A percentile compares a stretch with the other conserved stretches of the same genome.
phyloP scores from a whole-genome alignment of 2,113 vertebrate species.

The Oreotrochilus melanogaster region DNA sequence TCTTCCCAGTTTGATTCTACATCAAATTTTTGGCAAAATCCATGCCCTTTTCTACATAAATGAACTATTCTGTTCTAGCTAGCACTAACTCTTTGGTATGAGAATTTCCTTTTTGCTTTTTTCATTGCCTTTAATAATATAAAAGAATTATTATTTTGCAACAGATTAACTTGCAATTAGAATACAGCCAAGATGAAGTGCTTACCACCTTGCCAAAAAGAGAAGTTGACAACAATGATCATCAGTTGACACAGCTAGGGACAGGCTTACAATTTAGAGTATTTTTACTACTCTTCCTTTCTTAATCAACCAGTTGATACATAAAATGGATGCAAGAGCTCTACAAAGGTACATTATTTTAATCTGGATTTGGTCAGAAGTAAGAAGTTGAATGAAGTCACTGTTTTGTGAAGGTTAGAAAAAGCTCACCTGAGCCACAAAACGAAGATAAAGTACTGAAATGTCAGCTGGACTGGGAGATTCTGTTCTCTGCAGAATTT shows the following conservation, averaged over 20 bases:
- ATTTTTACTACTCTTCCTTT: neutral
- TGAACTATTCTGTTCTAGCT: neutral
- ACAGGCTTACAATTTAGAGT: neutral
- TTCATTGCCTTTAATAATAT: neutral
- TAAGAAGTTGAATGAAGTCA: neutral
- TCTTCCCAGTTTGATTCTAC: neutral
- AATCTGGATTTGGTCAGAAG: neutral
- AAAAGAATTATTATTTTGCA: neutral
- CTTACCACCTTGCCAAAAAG: neutral
- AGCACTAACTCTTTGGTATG: neutral
- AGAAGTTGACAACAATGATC: neutral
- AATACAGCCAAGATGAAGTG: neutral
- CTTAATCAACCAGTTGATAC: neutral
- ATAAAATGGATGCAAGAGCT: neutral
- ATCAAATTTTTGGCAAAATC: neutral
- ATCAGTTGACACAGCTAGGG: neutral
- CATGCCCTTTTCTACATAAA: neutral
- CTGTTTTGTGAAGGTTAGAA: constrained; percentile 18
- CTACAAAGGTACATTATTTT: neutral
- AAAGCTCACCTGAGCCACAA: constrained; percentile 23
- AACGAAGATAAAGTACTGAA: constrained; percentile 4
- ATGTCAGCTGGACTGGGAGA: constrained; percentile 6
- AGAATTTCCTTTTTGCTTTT: neutral
- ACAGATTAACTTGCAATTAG: neutral
- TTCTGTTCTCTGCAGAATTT: constrained; percentile 20